Evolutionary conservation across 2,797 vertebrate species (phyloP).

Genomic region (Acrossocheilus fasciatus): DNA sequence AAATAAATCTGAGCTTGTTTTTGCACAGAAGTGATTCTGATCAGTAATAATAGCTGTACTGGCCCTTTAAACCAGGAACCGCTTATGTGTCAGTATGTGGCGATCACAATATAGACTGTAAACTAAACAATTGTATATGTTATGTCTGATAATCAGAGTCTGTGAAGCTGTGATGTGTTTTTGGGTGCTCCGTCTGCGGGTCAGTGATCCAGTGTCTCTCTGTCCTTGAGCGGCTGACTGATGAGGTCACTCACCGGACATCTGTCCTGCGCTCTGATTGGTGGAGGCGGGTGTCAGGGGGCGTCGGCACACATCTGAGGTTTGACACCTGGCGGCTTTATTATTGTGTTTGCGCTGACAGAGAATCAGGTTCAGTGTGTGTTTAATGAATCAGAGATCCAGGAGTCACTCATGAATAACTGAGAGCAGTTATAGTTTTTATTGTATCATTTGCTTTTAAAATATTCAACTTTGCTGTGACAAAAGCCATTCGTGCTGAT

Average conservation of each 20-base stretch:
- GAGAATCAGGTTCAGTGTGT: background rate
- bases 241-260: constrained; percentile 37
- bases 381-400: background rate
- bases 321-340: constrained; percentile 44
- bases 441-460: background rate
- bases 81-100: background rate
- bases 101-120: background rate
- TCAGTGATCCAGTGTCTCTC: background rate
- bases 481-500: background rate
- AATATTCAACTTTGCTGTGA: background rate
- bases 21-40: background rate
- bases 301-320: constrained; percentile 6
- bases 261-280: constrained; percentile 25
- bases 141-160: too few species aligned
- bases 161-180: background rate
- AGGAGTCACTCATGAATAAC: too few species aligned
- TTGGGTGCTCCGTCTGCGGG: background rate
- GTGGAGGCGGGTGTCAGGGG: constrained; percentile 1
- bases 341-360: constrained; percentile 37
- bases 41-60: background rate
- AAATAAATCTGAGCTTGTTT: background rate
- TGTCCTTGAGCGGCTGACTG: constrained; percentile 8
- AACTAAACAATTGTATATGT: too few species aligned
- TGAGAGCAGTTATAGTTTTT: background rate
- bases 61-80: background rate